Conservation (phyloP, 2,113 vertebrate genomes). For the Coryphaenoides rupestris region DNA sequence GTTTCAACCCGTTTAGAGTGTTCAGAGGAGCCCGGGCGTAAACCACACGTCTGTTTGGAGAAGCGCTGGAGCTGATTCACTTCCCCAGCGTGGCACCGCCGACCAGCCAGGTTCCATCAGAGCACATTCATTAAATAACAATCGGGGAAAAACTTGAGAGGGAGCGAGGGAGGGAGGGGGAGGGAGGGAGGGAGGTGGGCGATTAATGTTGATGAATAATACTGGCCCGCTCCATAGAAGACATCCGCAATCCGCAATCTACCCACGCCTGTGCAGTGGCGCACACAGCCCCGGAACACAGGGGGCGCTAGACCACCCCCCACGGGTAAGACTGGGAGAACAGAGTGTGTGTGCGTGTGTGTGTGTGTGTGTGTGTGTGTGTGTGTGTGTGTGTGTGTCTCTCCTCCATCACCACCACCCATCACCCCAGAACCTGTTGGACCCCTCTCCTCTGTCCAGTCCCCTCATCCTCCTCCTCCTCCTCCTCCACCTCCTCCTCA, state of each 20-base stretch:
- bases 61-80: conserved; percentile 27
- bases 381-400: conserved; percentile 2
- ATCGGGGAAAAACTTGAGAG: conserved; percentile 8
- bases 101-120: conserved; percentile 17
- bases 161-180: too few species aligned
- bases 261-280: conserved; percentile 39
- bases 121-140: conserved; percentile 34
- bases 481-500: too few species aligned
- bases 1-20: conserved; percentile 18
- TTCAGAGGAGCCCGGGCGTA: conserved; percentile 34
- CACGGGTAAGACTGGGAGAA: conserved; percentile 24
- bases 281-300: conserved; percentile 43
- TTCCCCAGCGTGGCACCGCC: conserved; percentile 1
- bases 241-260: conserved; percentile 17
- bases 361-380: background rate
- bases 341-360: conserved; percentile 1
- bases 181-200: too few species aligned
- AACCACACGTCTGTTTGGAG: conserved; percentile 30
- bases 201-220: conserved; percentile 34
- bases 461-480: too few species aligned
- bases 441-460: too few species aligned
- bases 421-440: too few species aligned
- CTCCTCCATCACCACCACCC: too few species aligned
- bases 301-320: background rate
- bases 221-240: conserved; percentile 35